A percentile compares a stretch with the other conserved stretches of the same genome.
phyloP scores from a whole-genome alignment of 2,797 vertebrate genomes.

The Sebastes trivittatus region DNA sequence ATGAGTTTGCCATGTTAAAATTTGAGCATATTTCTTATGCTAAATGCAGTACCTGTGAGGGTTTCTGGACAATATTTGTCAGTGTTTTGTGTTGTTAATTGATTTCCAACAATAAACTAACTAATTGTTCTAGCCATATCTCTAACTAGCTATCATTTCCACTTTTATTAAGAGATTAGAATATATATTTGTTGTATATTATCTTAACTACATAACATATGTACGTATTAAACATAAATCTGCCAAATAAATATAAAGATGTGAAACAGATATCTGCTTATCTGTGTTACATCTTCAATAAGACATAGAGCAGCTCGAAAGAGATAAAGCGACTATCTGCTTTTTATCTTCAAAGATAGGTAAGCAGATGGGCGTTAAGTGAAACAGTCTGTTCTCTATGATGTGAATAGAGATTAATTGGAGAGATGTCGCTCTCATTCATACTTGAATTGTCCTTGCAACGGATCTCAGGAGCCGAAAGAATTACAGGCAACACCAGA shows the following conservation, averaged over 20 bases:
- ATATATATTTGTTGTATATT: background rate
- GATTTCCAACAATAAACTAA: no score
- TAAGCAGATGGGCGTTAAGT: slow-evolving; percentile 43
- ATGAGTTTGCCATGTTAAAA: no score
- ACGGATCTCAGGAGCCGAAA: slow-evolving; percentile 48
- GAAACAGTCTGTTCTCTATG: slow-evolving; percentile 40
- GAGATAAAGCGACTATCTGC: background rate
- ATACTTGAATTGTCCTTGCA: slow-evolving; percentile 60
- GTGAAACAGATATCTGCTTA: background rate
- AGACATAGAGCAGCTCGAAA: background rate
- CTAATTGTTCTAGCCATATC: background rate
- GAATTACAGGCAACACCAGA: slow-evolving; percentile 52
- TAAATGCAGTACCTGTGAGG: no score
- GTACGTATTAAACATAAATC: background rate
- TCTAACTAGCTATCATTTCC: background rate
- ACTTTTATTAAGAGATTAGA: background rate
- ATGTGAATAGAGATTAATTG: slow-evolving; percentile 61
- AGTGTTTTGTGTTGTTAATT: no score
- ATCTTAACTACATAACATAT: background rate
- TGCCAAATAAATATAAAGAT: background rate
- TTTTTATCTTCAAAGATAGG: slow-evolving; percentile 40
- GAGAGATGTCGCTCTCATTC: slow-evolving; percentile 40
- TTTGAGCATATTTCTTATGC: no score
- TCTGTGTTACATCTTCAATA: background rate
- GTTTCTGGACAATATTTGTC: no score